Percentiles rank a stretch among this genome's conserved stretches.
These are phyloP conservation scores for Euwallacea fornicatus DNA, from an alignment of 1,140 invertebrate species.

Conservation along the genomic window DNA sequence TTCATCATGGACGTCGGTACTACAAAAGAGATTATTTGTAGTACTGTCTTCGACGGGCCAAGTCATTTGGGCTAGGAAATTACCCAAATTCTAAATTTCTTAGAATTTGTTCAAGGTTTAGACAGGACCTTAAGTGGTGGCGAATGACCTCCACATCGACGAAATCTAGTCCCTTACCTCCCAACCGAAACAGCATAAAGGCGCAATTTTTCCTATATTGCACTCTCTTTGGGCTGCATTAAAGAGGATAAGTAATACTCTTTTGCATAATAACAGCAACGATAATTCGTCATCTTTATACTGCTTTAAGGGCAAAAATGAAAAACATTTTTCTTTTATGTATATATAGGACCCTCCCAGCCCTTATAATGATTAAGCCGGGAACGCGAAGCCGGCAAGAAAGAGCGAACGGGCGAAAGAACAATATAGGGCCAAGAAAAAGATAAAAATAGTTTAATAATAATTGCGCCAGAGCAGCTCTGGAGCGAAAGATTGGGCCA, in stretches of 20 bases:
- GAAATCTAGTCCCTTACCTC: too few species aligned
- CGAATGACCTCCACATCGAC: too few species aligned
- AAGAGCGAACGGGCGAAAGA: slow-evolving; percentile 30
- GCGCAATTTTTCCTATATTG: neutral
- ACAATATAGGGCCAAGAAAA: slow-evolving; percentile 40
- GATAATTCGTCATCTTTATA: slow-evolving; percentile 11
- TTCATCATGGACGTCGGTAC: too few species aligned
- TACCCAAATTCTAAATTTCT: too few species aligned
- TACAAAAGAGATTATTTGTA: too few species aligned
- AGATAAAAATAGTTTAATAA: slow-evolving; percentile 36
- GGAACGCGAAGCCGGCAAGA: slow-evolving; percentile 23
- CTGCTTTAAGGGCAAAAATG: slow-evolving; percentile 6
- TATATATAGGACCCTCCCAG: slow-evolving; percentile 16
- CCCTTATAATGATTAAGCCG: slow-evolving; percentile 28
- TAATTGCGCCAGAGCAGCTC: slow-evolving; percentile 28
- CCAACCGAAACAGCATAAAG: too few species aligned
- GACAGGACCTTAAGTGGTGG: too few species aligned
- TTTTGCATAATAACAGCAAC: neutral
- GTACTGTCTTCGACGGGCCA: too few species aligned
- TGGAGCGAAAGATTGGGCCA: slow-evolving; percentile 27
- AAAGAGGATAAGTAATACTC: neutral
- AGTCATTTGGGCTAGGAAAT: too few species aligned
- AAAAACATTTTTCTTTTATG: slow-evolving; percentile 28
- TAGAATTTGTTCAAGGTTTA: too few species aligned
- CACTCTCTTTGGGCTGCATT: neutral